phyloP scores from a whole-genome alignment of 2,888 invertebrate species.

The Drosophila stalkeri region DNA sequence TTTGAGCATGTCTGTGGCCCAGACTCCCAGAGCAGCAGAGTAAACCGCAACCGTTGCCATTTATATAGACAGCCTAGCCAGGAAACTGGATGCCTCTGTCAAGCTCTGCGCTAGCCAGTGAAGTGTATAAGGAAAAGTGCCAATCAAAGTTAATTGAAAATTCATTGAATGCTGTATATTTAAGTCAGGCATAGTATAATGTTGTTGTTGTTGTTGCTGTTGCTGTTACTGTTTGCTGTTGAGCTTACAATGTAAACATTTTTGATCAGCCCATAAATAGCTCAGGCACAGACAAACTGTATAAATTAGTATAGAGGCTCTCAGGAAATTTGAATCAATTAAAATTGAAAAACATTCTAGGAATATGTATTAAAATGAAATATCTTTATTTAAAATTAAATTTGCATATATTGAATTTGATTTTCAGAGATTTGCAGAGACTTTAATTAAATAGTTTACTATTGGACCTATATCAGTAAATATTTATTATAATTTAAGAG shows the following conservation, averaged over 20 bases:
- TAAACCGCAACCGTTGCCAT: constrained; percentile 49
- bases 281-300: constrained; percentile 31
- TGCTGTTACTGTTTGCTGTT: constrained; percentile 62
- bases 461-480: neutral
- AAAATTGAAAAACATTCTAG: neutral
- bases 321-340: constrained; percentile 19
- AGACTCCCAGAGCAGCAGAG: constrained; percentile 11
- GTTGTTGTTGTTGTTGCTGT: constrained; percentile 23
- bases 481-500: neutral
- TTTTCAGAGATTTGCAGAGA: neutral
- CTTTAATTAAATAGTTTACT: constrained; percentile 1
- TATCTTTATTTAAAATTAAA: neutral
- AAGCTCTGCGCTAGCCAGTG: constrained; percentile 38
- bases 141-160: constrained; percentile 80
- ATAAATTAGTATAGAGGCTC: constrained; percentile 48
- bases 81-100: constrained; percentile 9
- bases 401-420: neutral
- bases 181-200: constrained; percentile 57
- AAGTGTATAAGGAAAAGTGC: constrained; percentile 73
- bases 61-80: constrained; percentile 22
- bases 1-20: constrained; percentile 36
- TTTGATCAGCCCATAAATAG: constrained; percentile 61
- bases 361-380: neutral
- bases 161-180: constrained; percentile 80
- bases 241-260: constrained; percentile 75